Evolutionary conservation across 2,888 invertebrate genomes (phyloP).

Genomic region (Slavum lentiscoides): DNA sequence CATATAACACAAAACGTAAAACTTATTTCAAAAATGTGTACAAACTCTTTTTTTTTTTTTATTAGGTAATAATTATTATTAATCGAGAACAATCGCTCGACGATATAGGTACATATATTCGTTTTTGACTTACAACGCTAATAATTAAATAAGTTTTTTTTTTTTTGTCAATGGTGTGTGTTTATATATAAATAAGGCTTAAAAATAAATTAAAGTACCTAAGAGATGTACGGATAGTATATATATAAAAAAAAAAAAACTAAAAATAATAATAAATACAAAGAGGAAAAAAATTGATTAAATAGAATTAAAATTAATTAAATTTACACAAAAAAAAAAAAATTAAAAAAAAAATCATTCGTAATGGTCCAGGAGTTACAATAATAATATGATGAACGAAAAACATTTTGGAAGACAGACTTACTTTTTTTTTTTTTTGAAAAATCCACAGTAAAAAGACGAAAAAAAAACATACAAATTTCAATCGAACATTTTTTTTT

Average conservation of each 20-base stretch:
- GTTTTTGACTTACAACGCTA: constrained; percentile 47
- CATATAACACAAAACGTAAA: too few relatives aligned
- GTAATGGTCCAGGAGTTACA: not conserved
- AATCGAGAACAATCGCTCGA: constrained; percentile 27
- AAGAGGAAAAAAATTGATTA: constrained; percentile 11
- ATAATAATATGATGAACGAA: constrained; percentile 15
- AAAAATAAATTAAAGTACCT: constrained; percentile 50
- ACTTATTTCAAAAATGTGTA: constrained; percentile 43
- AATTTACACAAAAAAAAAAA: constrained; percentile 45
- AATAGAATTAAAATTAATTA: constrained; percentile 25
- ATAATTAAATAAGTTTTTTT: constrained; percentile 38
- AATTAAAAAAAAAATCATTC: not conserved
- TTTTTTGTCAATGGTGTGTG: constrained; percentile 9
- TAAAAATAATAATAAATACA: constrained; percentile 37
- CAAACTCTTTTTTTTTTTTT: constrained; percentile 39
- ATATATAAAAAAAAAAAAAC: constrained; percentile 32
- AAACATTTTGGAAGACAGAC: constrained; percentile 48
- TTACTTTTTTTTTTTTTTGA: constrained; percentile 33
- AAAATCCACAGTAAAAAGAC: not conserved
- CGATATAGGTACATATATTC: constrained; percentile 39
- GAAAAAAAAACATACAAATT: constrained; percentile 27
- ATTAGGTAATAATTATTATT: too few relatives aligned
- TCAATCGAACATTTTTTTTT: constrained; percentile 13
- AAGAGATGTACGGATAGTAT: constrained; percentile 38
- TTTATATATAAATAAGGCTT: constrained; percentile 46